Conservation (phyloP, 2,797 vertebrate genomes). For the Bucorvus abyssinicus region DNA sequence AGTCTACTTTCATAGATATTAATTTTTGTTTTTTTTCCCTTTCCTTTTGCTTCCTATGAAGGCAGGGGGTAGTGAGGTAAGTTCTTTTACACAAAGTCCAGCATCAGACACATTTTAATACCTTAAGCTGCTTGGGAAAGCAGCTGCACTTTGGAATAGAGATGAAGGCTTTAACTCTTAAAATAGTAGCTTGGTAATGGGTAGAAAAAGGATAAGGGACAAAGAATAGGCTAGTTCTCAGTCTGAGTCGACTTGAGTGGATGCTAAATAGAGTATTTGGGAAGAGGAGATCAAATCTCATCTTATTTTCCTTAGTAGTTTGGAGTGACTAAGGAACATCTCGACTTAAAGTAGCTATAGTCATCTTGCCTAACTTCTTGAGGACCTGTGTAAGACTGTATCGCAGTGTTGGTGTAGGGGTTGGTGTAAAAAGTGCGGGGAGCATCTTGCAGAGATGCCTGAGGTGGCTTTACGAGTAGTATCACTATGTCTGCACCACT, state of each 20-base stretch:
- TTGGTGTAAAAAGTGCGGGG: background rate
- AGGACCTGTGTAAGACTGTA: fast-evolving
- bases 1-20: background rate
- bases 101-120: background rate
- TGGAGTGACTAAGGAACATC: background rate
- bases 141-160: background rate
- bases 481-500: background rate
- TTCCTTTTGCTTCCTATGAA: constrained; percentile 83
- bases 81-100: constrained; percentile 50
- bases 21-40: constrained; percentile 29
- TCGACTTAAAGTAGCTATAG: background rate
- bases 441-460: background rate
- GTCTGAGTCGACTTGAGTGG: background rate
- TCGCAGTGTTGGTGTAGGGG: background rate
- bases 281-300: background rate
- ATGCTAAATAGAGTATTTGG: background rate
- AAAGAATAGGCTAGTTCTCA: background rate
- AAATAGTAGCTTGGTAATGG: background rate
- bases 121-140: background rate
- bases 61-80: constrained; percentile 99
- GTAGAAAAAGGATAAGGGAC: background rate
- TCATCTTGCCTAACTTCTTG: background rate
- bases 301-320: background rate
- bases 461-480: background rate
- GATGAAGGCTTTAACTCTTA: background rate